Conservation (phyloP, 2,888 invertebrate species). For the Lacanobia wlatinum region DNA sequence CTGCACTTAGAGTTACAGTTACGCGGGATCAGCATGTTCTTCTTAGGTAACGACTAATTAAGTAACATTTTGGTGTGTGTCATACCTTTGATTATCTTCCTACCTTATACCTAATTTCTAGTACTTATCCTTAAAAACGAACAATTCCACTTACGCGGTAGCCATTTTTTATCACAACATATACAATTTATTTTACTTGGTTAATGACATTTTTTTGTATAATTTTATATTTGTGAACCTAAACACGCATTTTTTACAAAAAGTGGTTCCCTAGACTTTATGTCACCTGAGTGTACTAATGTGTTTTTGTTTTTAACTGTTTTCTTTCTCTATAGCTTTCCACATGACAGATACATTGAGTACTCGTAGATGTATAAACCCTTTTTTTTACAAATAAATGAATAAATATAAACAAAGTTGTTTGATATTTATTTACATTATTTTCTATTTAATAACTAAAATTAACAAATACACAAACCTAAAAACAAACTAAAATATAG, state of each 20-base stretch:
- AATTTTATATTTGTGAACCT: conserved; percentile 1
- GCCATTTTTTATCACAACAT: conserved; percentile 39
- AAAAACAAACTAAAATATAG: no score
- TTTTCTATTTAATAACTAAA: no score
- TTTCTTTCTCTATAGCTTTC: conserved; percentile 12
- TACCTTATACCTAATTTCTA: not conserved
- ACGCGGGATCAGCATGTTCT: no score
- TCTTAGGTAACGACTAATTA: no score
- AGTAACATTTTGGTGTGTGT: not conserved
- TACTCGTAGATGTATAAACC: not conserved
- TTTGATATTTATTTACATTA: no score
- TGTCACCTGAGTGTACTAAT: conserved; percentile 13
- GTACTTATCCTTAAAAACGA: not conserved
- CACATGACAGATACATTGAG: not conserved
- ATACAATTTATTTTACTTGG: conserved; percentile 22
- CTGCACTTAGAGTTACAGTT: no score
- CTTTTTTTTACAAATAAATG: conserved; percentile 12
- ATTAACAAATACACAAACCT: no score
- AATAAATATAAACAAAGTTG: not conserved
- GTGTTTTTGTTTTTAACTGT: conserved; percentile 21
- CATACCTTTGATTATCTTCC: not conserved
- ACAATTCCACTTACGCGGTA: conserved; percentile 39
- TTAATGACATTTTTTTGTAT: conserved; percentile 38
- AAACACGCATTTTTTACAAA: conserved; percentile 20
- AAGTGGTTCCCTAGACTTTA: not conserved